Base-by-base conservation (phyloP, 2,113 vertebrate species). In the Tragelaphus scriptus region DNA sequence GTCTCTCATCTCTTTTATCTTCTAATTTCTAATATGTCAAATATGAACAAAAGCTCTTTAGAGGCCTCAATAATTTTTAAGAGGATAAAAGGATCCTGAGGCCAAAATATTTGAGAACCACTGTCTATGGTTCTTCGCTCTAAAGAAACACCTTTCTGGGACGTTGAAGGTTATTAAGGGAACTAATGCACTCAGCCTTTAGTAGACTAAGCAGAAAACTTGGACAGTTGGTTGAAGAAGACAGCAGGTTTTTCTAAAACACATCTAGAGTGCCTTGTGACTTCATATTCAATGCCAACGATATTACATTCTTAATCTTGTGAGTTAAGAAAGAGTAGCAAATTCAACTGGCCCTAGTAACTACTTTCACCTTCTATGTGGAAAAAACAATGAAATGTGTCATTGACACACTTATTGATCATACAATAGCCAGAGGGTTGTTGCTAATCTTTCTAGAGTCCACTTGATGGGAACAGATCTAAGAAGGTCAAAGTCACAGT, bases 11-110 rank as follows among this genome's bases (percentile, higher is more conserved):
- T 68, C 40, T 91, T 75, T 28, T 90, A 21, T 47, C 17, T 87
- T 90, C 51, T 91, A 51, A 97, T 85, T 91, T 95, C 93, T 85
- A 90, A 82, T 82, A 86, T 63, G 49, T 88, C 59, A 92, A 61
- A 92, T 90, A 88, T 5, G 1, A 95, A 68, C 63, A 80, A 94
- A 88, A 87, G 17, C 51, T 84, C 32, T 88, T 95, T 75, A n/a
- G 88, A 25, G 9, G 93, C n/a, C 28, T 81, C 91, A 68, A 23
- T 71, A 71, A 75, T 77, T 82, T 93, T 86, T 91, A 93, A 87
- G 19, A 94, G 17, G 23, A 82, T 85, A 82, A 91, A 65, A 61
- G 53, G 49, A 0, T 94, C 30, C 75, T 88, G 61, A 91, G 36
- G 86, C 44, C 36, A 95, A 95, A 95, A 68, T 51, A 49, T 23